phyloP scores from a whole-genome alignment of 1,140 invertebrate species.

The Scaptomyza pallida region DNA sequence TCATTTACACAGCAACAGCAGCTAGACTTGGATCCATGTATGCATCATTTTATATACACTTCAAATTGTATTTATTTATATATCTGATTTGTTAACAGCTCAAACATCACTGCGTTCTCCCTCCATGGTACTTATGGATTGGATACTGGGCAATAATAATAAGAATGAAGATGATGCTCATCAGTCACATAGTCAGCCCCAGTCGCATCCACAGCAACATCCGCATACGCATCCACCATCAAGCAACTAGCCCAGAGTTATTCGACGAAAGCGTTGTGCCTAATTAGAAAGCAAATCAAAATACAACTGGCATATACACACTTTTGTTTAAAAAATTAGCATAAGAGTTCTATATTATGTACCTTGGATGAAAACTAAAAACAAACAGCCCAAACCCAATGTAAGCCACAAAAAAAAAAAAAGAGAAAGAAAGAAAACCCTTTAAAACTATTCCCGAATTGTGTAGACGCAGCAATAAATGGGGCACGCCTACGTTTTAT shows the following conservation, averaged over 20 bases:
- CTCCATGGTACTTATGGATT: constrained; percentile 90
- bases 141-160: constrained; percentile 88
- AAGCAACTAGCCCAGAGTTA: constrained; percentile 17
- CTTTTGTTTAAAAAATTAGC: constrained; percentile 35
- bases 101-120: constrained; percentile 89
- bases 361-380: constrained; percentile 49
- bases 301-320: constrained; percentile 27
- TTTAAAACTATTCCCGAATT: constrained; percentile 39
- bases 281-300: constrained; percentile 10
- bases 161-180: constrained; percentile 45
- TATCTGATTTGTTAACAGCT: constrained; percentile 84
- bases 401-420: constrained; percentile 15
- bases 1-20: constrained; percentile 87
- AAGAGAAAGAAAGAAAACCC: background rate
- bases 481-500: constrained; percentile 52
- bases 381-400: constrained; percentile 17
- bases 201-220: background rate
- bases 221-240: constrained; percentile 2
- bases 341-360: constrained; percentile 63
- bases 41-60: constrained; percentile 23
- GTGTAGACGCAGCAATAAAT: constrained; percentile 23
- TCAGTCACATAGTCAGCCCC: constrained; percentile 3
- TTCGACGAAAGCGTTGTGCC: background rate
- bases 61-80: background rate
- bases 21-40: constrained; percentile 86